These are phyloP conservation scores for Campoplex capitator DNA, from an alignment of 2,888 invertebrate species.

Conservation along the genomic window DNA sequence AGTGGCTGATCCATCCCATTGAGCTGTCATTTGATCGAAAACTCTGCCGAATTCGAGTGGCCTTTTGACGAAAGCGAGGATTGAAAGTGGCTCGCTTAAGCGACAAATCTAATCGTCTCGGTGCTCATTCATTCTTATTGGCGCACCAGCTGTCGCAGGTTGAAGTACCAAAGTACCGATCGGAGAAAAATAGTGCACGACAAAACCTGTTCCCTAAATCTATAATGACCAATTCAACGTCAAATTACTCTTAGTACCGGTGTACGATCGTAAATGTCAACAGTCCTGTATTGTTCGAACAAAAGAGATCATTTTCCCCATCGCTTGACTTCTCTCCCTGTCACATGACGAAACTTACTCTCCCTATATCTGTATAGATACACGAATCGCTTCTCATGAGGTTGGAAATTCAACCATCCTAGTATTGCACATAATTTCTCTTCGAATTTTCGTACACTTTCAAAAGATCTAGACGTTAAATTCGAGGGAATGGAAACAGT, in stretches of 20 bases:
- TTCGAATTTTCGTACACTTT: constrained; percentile 24
- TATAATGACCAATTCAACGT: constrained; percentile 66
- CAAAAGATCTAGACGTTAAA: constrained; percentile 5
- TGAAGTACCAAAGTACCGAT: constrained; percentile 55
- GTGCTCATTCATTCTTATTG: constrained; percentile 59
- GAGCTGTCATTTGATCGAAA: constrained; percentile 30
- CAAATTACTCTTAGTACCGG: constrained; percentile 56
- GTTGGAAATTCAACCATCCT: neutral
- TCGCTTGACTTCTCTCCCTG: constrained; percentile 53
- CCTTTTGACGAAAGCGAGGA: constrained; percentile 54
- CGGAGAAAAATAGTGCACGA: neutral
- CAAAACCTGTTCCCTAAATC: constrained; percentile 63
- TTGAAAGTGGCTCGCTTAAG: constrained; percentile 51
- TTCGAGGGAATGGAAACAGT: constrained; percentile 32
- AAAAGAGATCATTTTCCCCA: constrained; percentile 45
- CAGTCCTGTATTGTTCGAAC: constrained; percentile 51
- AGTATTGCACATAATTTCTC: constrained; percentile 6
- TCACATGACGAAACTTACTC: neutral
- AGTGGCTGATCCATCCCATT: constrained; percentile 26
- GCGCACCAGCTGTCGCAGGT: constrained; percentile 65
- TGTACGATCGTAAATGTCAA: constrained; percentile 64
- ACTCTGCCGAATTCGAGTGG: constrained; percentile 55
- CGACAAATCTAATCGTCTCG: constrained; percentile 65
- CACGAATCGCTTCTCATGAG: neutral
- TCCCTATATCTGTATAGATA: neutral